Base-by-base conservation (phyloP, 2,888 invertebrate genomes). In the Cetonia aurata region DNA sequence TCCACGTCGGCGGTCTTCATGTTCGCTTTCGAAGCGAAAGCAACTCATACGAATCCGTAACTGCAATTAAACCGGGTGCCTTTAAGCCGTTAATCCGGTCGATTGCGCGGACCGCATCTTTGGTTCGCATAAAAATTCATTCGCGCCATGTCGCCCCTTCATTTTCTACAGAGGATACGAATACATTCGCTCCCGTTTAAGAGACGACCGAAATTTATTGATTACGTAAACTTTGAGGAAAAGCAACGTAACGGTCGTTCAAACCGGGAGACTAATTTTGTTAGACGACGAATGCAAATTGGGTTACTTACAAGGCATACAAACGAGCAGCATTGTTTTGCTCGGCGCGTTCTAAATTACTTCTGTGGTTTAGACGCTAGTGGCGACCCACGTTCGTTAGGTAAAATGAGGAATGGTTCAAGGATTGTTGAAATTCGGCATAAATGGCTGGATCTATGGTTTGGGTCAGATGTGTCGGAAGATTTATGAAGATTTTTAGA, bases 281-380 rank as follows among this genome's bases (percentile, higher is more conserved):
- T 37, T 56, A 15, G 15, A 6, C 55, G 37, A 9, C 15, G 37
- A 13, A 56, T 33, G 55, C 55, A 56, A 56, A 56, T 56, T 56
- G 37, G 37, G 15, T 15, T 37, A 56, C 55, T 56, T 37, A 15
- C 37, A 8, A 41, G 37, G 33, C 33, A 56, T 13, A 17, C 55
- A n/a, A 56, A 56, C 15, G 37, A 33, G n/a, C 8, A 13, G 15
- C 15, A 37, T 56, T 56, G 37, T 15, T 56, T 56, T n/a, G 33
- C 12, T 55, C 55, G 13, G 15, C 15, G 55, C 55, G 33, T 56
- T 56, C 55, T 41, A 55, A 55, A 55, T 55, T 55, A 37, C 37
- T 37, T 33, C 37, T 33, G 37, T 56, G 37, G 37, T 9, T 56
- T 10, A n/a, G 13, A 13, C 33, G 37, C 55, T 37, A 10, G 37